Percentiles rank a stretch among this genome's conserved stretches.
These are phyloP conservation scores for Horisme vitalbata DNA, from an alignment of 2,888 invertebrate species.

Conservation along the genomic window DNA sequence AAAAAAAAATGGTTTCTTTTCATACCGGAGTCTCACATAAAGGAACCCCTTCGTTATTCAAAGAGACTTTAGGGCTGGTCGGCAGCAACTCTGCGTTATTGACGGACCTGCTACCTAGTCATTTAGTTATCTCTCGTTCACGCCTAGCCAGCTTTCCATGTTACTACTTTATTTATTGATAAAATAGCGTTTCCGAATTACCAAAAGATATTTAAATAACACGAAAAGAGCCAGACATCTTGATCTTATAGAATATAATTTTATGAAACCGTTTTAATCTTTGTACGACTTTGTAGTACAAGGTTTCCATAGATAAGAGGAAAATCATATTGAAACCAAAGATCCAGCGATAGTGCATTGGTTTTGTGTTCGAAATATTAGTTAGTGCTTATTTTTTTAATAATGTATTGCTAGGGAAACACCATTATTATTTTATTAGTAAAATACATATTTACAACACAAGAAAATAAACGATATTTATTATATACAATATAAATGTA, in stretches of 20 bases:
- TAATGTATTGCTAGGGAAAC: too few relatives aligned
- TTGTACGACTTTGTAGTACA: neutral
- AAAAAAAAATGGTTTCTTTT: constrained; percentile 72
- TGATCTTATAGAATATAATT: constrained; percentile 1
- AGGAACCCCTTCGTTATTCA: constrained; percentile 75
- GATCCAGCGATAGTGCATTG: too few relatives aligned
- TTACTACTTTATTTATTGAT: neutral
- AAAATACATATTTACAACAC: too few relatives aligned
- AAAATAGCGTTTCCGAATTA: neutral
- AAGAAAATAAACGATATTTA: too few relatives aligned
- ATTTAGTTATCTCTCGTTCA: constrained; percentile 44
- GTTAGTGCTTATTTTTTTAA: too few relatives aligned
- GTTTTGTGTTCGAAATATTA: too few relatives aligned
- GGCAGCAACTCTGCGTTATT: constrained; percentile 44
- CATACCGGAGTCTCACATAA: constrained; percentile 62
- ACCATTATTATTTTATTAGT: too few relatives aligned
- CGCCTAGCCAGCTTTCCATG: constrained; percentile 33
- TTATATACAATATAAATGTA: too few relatives aligned
- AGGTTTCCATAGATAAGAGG: neutral
- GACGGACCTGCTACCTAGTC: constrained; percentile 31
- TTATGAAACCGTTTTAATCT: neutral
- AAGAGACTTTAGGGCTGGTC: constrained; percentile 64
- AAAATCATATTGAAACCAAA: neutral
- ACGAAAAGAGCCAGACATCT: constrained; percentile 8
- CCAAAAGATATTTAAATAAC: neutral